A percentile compares a stretch with the other conserved stretches of the same genome.
Conservation (phyloP, 2,113 vertebrate genomes). For the Talpa occidentalis region DNA sequence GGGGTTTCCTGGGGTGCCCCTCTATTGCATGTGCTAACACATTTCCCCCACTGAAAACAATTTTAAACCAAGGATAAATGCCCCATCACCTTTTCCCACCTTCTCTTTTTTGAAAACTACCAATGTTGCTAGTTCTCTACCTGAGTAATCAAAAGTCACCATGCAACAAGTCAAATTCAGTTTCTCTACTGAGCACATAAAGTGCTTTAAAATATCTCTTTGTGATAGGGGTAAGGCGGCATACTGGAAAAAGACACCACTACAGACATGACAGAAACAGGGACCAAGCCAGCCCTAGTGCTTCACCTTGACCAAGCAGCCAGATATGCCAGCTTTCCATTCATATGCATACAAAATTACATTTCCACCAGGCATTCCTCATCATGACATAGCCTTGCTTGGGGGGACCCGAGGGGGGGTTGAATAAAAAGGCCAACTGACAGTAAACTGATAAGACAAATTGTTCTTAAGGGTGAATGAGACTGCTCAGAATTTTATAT, state of each 20-base stretch:
- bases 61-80: neutral
- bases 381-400: neutral
- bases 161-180: neutral
- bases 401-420: neutral
- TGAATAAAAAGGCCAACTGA: neutral
- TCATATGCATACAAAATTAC: neutral
- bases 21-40: too few relatives aligned
- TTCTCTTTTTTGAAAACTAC: neutral
- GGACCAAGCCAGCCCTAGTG: fast-evolving
- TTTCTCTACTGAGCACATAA: neutral
- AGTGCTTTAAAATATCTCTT: neutral
- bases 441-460: neutral
- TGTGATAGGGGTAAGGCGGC: neutral
- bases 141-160: neutral
- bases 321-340: neutral
- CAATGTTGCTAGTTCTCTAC: neutral
- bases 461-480: neutral
- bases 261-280: neutral
- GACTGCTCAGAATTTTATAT: neutral
- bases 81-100: neutral
- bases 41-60: neutral
- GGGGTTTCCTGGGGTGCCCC: too few relatives aligned
- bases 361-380: neutral
- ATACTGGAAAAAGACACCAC: neutral
- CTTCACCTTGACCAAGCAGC: neutral